A percentile compares a stretch with the other conserved stretches of the same genome.
Conservation (phyloP, 2,888 invertebrate genomes). For the Melieria picta region DNA sequence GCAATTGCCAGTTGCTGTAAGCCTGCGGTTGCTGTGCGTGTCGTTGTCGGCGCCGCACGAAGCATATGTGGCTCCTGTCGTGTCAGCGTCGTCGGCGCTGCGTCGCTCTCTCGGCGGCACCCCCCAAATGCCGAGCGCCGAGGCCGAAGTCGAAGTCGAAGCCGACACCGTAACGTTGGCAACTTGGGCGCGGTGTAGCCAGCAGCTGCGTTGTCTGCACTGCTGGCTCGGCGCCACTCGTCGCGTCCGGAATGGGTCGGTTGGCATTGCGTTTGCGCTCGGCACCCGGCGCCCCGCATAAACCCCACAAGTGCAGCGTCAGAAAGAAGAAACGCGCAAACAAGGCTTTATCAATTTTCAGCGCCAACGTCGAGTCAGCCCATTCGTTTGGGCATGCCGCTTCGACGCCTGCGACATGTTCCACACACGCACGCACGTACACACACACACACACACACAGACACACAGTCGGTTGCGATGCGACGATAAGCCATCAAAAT, state of each 20-base stretch:
- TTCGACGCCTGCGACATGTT: conserved; percentile 17
- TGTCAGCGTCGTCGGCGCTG: not conserved
- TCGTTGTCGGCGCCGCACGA: too few relatives aligned
- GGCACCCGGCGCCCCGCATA: conserved; percentile 1
- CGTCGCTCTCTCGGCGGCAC: conserved; percentile 18
- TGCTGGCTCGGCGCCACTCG: not conserved
- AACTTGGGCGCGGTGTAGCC: conserved; percentile 56
- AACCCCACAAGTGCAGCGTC: not conserved
- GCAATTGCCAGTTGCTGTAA: too few relatives aligned
- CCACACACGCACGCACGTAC: conserved; percentile 12
- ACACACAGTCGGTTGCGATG: conserved; percentile 39
- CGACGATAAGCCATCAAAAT: conserved; percentile 40
- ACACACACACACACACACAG: conserved; percentile 17
- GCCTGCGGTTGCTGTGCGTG: too few relatives aligned
- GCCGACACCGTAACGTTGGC: conserved; percentile 51
- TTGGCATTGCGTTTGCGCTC: not conserved
- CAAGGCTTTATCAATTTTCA: not conserved
- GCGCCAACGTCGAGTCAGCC: not conserved
- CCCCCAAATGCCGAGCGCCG: not conserved
- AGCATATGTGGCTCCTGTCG: too few relatives aligned
- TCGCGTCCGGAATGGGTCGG: not conserved
- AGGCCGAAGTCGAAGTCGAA: not conserved
- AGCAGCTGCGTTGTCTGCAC: conserved; percentile 10
- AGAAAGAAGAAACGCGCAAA: not conserved
- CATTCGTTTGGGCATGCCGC: conserved; percentile 11